phyloP scores from a whole-genome alignment of 2,113 vertebrate species.

The Vireo altiloquus region DNA sequence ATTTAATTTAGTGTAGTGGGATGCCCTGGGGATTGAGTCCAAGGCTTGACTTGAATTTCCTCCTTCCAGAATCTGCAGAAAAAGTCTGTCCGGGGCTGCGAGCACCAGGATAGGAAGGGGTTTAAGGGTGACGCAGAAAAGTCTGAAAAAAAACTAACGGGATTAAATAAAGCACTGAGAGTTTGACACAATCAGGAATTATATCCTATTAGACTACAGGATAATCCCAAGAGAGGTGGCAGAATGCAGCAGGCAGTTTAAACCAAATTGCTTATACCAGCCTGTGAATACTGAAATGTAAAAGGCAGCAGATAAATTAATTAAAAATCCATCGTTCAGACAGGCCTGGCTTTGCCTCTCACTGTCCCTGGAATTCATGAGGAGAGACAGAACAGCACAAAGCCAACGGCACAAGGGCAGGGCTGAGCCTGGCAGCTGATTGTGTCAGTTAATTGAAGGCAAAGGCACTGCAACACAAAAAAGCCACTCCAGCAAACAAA shows the following conservation, averaged over 20 bases:
- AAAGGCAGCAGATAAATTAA: constrained; percentile 50
- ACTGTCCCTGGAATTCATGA: not conserved
- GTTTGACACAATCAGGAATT: not conserved
- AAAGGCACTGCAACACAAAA: not conserved
- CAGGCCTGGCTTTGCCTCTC: not conserved
- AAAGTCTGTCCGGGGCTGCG: not conserved
- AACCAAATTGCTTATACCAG: constrained; percentile 7
- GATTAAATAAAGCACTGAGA: constrained; percentile 23
- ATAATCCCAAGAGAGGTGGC: constrained; percentile 45
- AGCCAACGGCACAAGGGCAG: not conserved
- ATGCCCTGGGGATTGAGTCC: not conserved
- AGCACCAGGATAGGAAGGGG: not conserved
- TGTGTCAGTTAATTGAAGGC: constrained; percentile 6
- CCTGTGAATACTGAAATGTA: not conserved
- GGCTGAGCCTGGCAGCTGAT: not conserved
- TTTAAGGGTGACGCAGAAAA: not conserved
- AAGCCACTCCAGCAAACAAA: not conserved
- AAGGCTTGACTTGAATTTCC: not conserved
- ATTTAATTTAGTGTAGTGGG: not conserved
- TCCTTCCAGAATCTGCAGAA: not conserved
- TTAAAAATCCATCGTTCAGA: constrained; percentile 21
- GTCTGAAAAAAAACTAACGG: not conserved
- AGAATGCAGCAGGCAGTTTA: constrained; percentile 14
- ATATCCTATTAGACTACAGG: constrained; percentile 20
- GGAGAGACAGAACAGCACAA: not conserved